These are phyloP conservation scores for Andrena minutula DNA, from an alignment of 2,888 invertebrate species.

Conservation along the genomic window DNA sequence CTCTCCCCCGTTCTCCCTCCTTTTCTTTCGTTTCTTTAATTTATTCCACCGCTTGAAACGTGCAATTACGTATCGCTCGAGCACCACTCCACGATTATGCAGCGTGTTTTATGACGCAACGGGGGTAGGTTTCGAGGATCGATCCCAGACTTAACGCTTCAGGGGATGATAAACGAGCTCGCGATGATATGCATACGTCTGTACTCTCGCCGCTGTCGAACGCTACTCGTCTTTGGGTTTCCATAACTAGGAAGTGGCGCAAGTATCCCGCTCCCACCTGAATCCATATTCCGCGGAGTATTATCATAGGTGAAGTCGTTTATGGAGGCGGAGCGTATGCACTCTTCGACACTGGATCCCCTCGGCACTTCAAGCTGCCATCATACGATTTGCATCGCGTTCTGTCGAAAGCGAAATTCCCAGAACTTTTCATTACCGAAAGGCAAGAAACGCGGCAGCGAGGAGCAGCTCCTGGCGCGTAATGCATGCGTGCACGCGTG, in stretches of 20 bases:
- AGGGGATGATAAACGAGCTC: neutral
- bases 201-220: no score
- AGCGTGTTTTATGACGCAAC: neutral
- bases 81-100: conserved; percentile 21
- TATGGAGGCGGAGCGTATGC: no score
- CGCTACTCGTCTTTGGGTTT: no score
- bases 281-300: no score
- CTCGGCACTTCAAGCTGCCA: no score
- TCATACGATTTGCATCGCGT: neutral
- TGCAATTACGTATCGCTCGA: conserved; percentile 11
- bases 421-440: neutral
- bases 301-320: no score
- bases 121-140: neutral
- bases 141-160: neutral
- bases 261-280: no score
- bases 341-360: no score
- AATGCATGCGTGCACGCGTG: conserved; percentile 17
- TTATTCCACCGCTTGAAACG: neutral
- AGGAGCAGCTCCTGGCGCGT: neutral
- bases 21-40: neutral
- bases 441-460: neutral
- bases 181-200: neutral
- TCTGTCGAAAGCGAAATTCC: neutral
- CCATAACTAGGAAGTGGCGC: no score
- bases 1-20: neutral